Evolutionary conservation across 2,888 invertebrate genomes (phyloP).

Genomic region (Ophion ventricosus): DNA sequence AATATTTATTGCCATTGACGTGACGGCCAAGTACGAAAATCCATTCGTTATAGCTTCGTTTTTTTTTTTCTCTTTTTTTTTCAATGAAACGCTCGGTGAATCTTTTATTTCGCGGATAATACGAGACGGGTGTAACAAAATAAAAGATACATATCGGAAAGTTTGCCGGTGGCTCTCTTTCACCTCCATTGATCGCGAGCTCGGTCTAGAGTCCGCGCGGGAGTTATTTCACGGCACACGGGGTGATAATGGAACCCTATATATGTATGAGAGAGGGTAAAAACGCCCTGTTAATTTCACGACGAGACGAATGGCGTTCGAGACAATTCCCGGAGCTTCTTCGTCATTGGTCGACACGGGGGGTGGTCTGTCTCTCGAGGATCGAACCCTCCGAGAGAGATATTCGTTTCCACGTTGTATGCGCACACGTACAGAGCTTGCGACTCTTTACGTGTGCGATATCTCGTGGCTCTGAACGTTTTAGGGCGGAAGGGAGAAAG

Average conservation of each 20-base stretch:
- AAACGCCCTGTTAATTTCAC: slow-evolving; percentile 67
- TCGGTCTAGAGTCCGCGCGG: slow-evolving; percentile 29
- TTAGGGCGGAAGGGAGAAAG: background rate
- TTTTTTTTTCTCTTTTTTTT: background rate
- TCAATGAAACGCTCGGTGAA: background rate
- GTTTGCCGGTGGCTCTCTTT: slow-evolving; percentile 19
- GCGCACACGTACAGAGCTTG: background rate
- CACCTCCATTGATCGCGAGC: slow-evolving; percentile 65
- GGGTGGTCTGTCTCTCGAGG: slow-evolving; percentile 63
- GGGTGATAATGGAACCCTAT: slow-evolving; percentile 52
- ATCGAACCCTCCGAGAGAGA: slow-evolving; percentile 57
- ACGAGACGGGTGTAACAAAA: background rate
- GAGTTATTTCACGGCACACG: slow-evolving; percentile 56
- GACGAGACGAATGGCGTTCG: slow-evolving; percentile 74
- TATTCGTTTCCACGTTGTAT: slow-evolving; percentile 19
- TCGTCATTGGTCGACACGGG: slow-evolving; percentile 74
- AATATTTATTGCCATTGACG: background rate
- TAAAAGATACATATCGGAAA: slow-evolving; percentile 24
- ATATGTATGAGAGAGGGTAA: slow-evolving; percentile 50
- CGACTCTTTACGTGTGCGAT: background rate
- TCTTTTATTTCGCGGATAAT: background rate
- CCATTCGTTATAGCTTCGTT: background rate
- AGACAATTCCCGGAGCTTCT: slow-evolving; percentile 69
- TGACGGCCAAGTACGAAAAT: background rate
- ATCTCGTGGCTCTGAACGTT: background rate